A percentile compares a stretch with the other conserved stretches of the same genome.
Evolutionary conservation across 2,113 vertebrate genomes (phyloP).

Genomic region (Melanerpes aurifrons): DNA sequence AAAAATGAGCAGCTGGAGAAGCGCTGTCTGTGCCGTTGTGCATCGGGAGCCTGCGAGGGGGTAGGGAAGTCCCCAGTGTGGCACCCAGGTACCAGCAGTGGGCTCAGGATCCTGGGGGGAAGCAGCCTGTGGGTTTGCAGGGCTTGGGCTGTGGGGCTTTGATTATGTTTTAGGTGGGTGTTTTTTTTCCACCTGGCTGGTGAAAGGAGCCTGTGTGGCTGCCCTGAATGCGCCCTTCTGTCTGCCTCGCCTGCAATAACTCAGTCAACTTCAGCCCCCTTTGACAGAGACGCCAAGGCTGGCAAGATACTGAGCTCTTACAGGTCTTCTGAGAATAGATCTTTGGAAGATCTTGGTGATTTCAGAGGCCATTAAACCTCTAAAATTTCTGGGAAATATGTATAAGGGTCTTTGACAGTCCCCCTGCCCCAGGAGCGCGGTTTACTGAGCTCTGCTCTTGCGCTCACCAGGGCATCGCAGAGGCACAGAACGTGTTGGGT

Average conservation of each 20-base stretch:
- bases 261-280: background rate
- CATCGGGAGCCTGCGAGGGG: background rate
- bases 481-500: no score
- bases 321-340: background rate
- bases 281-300: conserved; percentile 5
- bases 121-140: rapidly evolving
- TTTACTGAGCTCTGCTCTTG: background rate
- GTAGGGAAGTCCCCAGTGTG: rapidly evolving
- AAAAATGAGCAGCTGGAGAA: background rate
- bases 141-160: background rate
- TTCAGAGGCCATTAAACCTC: background rate
- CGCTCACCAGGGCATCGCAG: background rate
- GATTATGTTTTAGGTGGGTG: background rate
- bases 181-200: background rate
- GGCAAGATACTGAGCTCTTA: conserved; percentile 14
- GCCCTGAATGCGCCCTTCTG: background rate
- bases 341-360: conserved; percentile 8
- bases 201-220: background rate
- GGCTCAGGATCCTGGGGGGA: background rate
- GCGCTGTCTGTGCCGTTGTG: no score
- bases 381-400: background rate
- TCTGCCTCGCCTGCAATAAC: background rate
- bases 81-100: background rate
- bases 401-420: background rate
- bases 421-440: background rate